These are phyloP conservation scores for Mesochorus sp. DNA, from an alignment of 2,888 invertebrate genomes.

Conservation along the genomic window DNA sequence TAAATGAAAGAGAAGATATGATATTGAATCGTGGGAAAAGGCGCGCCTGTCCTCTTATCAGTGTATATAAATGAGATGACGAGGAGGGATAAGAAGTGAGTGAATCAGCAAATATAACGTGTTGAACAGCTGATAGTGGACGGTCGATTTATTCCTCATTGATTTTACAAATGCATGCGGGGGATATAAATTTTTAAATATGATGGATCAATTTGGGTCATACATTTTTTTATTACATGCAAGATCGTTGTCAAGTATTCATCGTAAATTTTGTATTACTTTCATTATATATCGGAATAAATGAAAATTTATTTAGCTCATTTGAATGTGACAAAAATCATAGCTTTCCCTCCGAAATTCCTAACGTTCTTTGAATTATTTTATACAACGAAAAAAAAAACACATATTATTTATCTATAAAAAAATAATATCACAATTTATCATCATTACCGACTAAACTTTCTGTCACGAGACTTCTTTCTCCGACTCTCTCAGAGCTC, in stretches of 20 bases:
- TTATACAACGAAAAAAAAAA: not conserved
- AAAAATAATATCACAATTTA: conserved; percentile 1
- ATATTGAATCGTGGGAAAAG: conserved; percentile 36
- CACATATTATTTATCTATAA: conserved; percentile 13
- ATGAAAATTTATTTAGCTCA: no score
- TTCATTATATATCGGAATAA: no score
- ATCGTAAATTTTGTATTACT: no score
- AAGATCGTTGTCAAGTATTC: no score
- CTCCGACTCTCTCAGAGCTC: conserved; percentile 13
- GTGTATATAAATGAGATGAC: conserved; percentile 20
- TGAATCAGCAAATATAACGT: conserved; percentile 29
- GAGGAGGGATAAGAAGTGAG: not conserved
- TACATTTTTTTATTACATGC: no score
- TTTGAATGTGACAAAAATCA: no score
- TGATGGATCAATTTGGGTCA: not conserved
- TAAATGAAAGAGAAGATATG: conserved; percentile 11
- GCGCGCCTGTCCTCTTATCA: conserved; percentile 47
- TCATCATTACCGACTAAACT: conserved; percentile 14
- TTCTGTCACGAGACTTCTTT: conserved; percentile 15
- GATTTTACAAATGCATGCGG: conserved; percentile 13
- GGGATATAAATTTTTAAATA: not conserved
- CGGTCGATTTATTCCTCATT: conserved; percentile 17
- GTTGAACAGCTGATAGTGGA: conserved; percentile 2
- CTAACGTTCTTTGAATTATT: not conserved
- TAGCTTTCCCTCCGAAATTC: not conserved